Evolutionary conservation across 1,140 invertebrate species (phyloP), one percentile per base, ranked within the genome.

Genomic region (Chrysopa pallens): DNA sequence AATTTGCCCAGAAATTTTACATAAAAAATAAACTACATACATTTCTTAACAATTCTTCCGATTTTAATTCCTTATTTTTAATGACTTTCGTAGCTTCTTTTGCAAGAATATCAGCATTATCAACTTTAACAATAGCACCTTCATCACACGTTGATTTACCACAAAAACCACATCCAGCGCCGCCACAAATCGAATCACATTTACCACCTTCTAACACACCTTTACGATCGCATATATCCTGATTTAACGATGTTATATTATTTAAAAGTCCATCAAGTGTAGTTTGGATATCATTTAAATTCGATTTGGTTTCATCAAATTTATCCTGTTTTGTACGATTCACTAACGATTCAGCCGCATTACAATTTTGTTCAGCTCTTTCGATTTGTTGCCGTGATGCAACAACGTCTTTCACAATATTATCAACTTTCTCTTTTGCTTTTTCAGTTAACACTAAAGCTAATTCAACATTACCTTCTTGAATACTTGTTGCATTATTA

Each of bases 391-490:
- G 43, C 57, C 57, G 72, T 41, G 61, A 78, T 57, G 72, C 63
- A 59, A 79, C 65, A 36, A 73, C 73, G 44, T 66, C 67, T 60
- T 87, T 66, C 50, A 84, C 72, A 60, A 74, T 60, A 64, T 72
- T 52, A 66, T 84, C 52, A 60, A 75, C 56, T 69, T 74, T 55
- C 71, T 77, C 62, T 78, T 89, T 70, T 69, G 84, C 73, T 49
- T 73, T 65, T 17, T 81, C 70, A 0, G 90, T 95, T 4, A 95
- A 72, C 56, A 88, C 92, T 36, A 94, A 66, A 2, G 92, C 92
- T 37, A 92, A 92, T 67, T 92, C 85, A 31, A 96, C 84, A 63
- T 96, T 92, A 5, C 81, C 84, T 64, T 95, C 91, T 60, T 95
- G 89, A 23, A 98, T 66, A 54, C 80, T 77, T 1, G 88, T 95